Percentiles rank a stretch among this genome's conserved stretches.
Evolutionary conservation across 2,888 invertebrate species (phyloP).

Genomic region (Dynastes maya): DNA sequence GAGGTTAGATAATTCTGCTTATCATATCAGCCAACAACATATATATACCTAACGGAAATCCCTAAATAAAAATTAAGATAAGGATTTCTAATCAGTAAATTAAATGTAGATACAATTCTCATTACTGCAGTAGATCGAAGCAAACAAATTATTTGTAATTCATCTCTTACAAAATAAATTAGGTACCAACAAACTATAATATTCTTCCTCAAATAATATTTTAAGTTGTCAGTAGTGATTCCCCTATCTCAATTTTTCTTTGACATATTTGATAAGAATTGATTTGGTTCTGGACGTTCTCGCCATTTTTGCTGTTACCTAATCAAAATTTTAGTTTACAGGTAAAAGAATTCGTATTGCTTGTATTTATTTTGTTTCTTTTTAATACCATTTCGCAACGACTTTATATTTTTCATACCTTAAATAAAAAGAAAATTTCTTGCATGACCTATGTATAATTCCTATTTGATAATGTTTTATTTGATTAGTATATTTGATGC

Average conservation of each 20-base stretch:
- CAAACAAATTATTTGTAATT: background rate
- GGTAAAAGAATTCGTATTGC: slow-evolving; percentile 32
- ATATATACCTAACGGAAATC: slow-evolving; percentile 18
- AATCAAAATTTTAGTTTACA: slow-evolving; percentile 40
- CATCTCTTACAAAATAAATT: background rate
- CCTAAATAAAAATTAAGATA: background rate
- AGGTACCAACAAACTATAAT: background rate
- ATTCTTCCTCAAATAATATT: background rate
- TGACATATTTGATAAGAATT: slow-evolving; percentile 7
- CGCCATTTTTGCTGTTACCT: slow-evolving; percentile 49
- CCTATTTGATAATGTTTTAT: too few species aligned
- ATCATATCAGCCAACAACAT: slow-evolving; percentile 7
- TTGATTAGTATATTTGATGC: background rate
- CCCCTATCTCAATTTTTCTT: background rate
- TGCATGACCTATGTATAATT: too few species aligned
- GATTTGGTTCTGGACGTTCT: background rate
- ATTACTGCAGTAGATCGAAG: background rate
- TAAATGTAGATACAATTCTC: background rate
- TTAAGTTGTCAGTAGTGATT: slow-evolving; percentile 15
- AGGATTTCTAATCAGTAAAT: background rate
- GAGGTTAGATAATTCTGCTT: slow-evolving; percentile 17
- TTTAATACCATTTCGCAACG: too few species aligned
- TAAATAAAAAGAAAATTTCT: too few species aligned
- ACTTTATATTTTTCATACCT: too few species aligned
- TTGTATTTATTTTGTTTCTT: background rate